Evolutionary conservation across 2,113 vertebrate species (phyloP), one percentile per base, ranked within the genome.

Genomic region (Lonchura striata): DNA sequence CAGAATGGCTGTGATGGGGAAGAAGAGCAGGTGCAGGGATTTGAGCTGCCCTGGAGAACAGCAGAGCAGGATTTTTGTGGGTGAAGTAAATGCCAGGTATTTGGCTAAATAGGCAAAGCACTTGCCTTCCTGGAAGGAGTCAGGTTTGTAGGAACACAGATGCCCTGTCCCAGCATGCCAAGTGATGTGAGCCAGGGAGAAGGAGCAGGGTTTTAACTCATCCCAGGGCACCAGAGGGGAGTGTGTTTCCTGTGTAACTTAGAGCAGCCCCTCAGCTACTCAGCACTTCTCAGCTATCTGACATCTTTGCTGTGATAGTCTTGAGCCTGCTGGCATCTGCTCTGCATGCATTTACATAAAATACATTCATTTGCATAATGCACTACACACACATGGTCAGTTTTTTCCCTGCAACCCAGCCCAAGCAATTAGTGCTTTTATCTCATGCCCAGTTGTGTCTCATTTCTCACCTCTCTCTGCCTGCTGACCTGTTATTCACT

Each of bases 321-420:
- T 61, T 61, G 75, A 93, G 76, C 80, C 91, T 88, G 64, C 83
- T 95, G 92, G 95, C 80, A 92, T 92, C 81, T 81, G 33, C 23
- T 88, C 56, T 94, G 96, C 96, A 96, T 96, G 18, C 17, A 84
- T 97, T 95, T 93, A 83, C 94, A 95, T 96, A 90, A 96, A 92
- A 92, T 78, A 46, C 44, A 71, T 59, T 39, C 10, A 91, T 95
- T 95, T 95, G 82, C 94, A 86, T 96, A 94, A 95, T 86, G 57
- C 0, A 1, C 53, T 77, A 18, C 33, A 44, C 49, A 74, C 76
- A 83, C 59, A 59, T 0, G 71, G 94, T 94, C 96, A 94, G 28
- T 82, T 86, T 72, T 79, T 74, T 42, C 64, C 57, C n/a, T 56
- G 56, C 66, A 90, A 44, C 47, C 52, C 74, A 71, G 69, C 78